Evolutionary conservation across 2,888 invertebrate species (phyloP), one percentile per base, ranked within the genome.

Genomic region (Acleris laterana): DNA sequence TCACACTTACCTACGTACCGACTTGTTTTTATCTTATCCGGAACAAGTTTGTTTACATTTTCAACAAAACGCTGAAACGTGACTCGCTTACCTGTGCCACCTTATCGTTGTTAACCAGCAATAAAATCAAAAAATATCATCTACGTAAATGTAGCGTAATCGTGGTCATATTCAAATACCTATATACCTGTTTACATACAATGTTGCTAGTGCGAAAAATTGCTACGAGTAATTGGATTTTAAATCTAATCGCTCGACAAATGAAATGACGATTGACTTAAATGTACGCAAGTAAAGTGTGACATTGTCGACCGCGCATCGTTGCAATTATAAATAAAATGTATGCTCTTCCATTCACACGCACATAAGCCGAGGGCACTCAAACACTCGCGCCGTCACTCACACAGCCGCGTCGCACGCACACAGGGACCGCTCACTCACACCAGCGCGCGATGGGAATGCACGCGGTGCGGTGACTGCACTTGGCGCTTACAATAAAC

Each of bases 381-480:
- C 87, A 69, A 85, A 86, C 84, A 83, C 83, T 76, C 68, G 52
- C 73, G 71, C 72, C 78, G 56, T 69, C 85, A 87, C 90, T 77
- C 90, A 85, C 90, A 89, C 89, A 71, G 70, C 57, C 73, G 71
- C 70, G 65, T 63, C 68, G 68, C 81, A 79, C 84, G 79, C 87
- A 84, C 86, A 78, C 80, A 71, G 62, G 63, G 66, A 59, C 63
- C 49, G 52, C 68, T 65, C 81, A 83, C 89, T 77, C 89, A 88
- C 89, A 90, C 89, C 71, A 72, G 61, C 79, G 69, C 71, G 75
- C 81, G 78, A 73, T 85, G 90, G 86, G 90, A 92, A 92, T 91
- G 92, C 91, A 90, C 84, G 91, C 92, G 91, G 91, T 92, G 92
- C 92, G 90, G 91, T 92, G 92, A 92, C 91, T 92, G 92, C 92